phyloP scores from a whole-genome alignment of 2,113 vertebrate species.

The Tachuris rubrigastra region DNA sequence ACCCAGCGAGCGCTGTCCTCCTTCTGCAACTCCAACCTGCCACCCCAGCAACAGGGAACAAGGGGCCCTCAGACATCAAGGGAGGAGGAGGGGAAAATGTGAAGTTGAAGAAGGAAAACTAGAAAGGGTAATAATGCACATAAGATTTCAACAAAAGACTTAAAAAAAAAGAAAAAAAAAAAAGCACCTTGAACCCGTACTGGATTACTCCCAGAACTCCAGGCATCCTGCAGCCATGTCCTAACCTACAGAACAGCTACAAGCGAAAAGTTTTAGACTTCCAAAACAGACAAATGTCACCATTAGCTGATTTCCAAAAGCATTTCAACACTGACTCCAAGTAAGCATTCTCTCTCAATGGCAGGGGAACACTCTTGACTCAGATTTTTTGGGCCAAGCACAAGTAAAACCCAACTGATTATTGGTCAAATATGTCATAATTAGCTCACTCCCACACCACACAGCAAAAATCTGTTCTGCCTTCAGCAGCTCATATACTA shows the following conservation, averaged over 20 bases:
- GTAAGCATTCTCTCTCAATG: not conserved
- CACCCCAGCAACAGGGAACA: not conserved
- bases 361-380: not conserved
- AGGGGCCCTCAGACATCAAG: not conserved
- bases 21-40: not conserved
- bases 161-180: not conserved
- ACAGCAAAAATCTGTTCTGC: not conserved
- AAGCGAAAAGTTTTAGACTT: not conserved
- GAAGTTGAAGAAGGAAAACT: not conserved
- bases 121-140: not conserved
- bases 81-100: not conserved
- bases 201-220: not conserved
- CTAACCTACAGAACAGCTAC: not conserved
- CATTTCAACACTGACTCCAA: not conserved
- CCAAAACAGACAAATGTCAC: not conserved
- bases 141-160: not conserved
- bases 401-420: conserved; percentile 7
- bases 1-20: rapidly evolving
- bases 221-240: not conserved
- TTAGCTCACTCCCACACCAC: not conserved
- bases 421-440: conserved; percentile 30
- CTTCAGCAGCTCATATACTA: not conserved
- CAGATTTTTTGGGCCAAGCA: not conserved
- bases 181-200: not conserved
- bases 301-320: not conserved